Conservation (phyloP, 2,888 invertebrate genomes). For the Brassicogethes aeneus region DNA sequence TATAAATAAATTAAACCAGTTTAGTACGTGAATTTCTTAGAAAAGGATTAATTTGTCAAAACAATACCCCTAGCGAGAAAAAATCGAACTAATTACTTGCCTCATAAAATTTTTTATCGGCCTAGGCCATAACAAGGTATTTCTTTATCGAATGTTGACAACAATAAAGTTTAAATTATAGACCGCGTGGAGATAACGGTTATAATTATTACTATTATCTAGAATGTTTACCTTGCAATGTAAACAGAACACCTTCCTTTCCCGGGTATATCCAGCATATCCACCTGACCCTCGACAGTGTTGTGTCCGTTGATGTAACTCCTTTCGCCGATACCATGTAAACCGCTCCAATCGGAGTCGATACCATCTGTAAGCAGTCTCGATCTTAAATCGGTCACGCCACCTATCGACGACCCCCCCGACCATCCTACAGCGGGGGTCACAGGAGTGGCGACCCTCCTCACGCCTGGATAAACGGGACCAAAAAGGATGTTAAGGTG, state of each 20-base stretch:
- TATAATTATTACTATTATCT: no score
- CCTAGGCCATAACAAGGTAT: no score
- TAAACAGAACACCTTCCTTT: conserved; percentile 90
- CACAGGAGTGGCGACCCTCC: conserved; percentile 38
- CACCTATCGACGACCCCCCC: conserved; percentile 25
- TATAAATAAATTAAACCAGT: no score
- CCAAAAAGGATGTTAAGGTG: neutral
- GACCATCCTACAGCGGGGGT: conserved; percentile 36
- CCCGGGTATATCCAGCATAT: conserved; percentile 90
- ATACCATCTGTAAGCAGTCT: conserved; percentile 38
- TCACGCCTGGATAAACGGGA: conserved; percentile 21
- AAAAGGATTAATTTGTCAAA: no score
- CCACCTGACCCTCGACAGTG: conserved; percentile 63
- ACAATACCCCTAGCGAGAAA: no score
- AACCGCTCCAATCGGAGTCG: conserved; percentile 37
- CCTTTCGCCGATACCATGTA: conserved; percentile 29
- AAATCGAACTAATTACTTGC: no score
- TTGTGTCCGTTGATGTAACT: conserved; percentile 37
- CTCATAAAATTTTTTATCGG: no score
- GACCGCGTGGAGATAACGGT: no score
- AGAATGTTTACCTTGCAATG: conserved; percentile 65
- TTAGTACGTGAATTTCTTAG: no score
- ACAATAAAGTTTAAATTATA: no score
- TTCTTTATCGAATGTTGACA: no score
- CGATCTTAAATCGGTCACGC: conserved; percentile 31